Conservation (phyloP, 2,797 vertebrate genomes). For the Ambastaia sidthimunki region DNA sequence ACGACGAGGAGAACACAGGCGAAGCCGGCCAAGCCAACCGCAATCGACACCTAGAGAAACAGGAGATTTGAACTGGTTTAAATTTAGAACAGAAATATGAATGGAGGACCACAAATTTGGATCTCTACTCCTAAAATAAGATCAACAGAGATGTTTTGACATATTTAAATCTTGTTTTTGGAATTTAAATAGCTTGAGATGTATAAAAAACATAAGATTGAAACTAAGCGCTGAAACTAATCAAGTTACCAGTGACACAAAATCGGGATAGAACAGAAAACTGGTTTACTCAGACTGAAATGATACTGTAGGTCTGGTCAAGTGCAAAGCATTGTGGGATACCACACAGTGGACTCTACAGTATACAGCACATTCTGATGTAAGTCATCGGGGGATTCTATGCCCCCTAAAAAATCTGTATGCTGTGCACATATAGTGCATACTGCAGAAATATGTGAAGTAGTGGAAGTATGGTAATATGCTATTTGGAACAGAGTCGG, state of each 20-base stretch:
- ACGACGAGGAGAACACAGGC: constrained; percentile 89
- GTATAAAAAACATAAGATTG: not conserved
- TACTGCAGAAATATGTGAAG: not conserved
- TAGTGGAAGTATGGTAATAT: not conserved
- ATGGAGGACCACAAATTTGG: not conserved
- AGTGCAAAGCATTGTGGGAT: constrained; percentile 1
- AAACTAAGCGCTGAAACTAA: constrained; percentile 1
- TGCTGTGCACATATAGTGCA: not conserved
- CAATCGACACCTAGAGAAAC: constrained; percentile 86
- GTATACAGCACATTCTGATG: not conserved
- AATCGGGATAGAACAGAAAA: not conserved
- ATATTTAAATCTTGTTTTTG: not conserved
- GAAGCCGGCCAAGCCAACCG: constrained; percentile 90
- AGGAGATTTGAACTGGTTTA: not conserved
- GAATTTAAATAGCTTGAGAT: no score
- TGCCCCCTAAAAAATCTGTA: not conserved
- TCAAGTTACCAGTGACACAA: not conserved
- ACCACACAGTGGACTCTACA: not conserved
- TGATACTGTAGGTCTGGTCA: not conserved
- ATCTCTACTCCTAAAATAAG: not conserved
- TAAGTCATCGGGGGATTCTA: no score
- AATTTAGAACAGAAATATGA: not conserved
- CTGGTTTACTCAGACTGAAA: not conserved
- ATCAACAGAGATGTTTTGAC: not conserved
- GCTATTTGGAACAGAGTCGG: constrained; percentile 1